A percentile compares a stretch with the other conserved stretches of the same genome.
These are phyloP conservation scores for Bombus difficillimus DNA, from an alignment of 1,140 invertebrate genomes.

Conservation along the genomic window DNA sequence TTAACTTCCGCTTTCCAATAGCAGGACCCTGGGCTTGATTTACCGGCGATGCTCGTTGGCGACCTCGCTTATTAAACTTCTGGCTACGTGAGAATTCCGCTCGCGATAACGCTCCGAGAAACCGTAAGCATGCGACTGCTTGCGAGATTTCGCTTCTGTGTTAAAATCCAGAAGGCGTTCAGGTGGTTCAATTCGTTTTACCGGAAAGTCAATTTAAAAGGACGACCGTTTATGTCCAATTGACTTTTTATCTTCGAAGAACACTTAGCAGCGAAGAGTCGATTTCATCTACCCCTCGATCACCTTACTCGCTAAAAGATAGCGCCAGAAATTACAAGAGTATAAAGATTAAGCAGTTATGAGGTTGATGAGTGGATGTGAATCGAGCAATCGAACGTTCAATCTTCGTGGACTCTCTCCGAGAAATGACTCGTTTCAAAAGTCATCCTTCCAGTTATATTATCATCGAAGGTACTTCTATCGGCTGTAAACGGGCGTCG, in stretches of 20 bases:
- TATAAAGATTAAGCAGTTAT: neutral
- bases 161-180: neutral
- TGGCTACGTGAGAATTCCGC: constrained; percentile 34
- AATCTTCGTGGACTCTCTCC: neutral
- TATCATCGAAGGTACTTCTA: constrained; percentile 4
- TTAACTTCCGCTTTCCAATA: constrained; percentile 64
- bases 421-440: constrained; percentile 4
- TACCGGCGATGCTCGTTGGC: constrained; percentile 26
- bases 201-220: neutral
- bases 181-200: neutral
- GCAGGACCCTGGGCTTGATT: constrained; percentile 20
- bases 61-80: constrained; percentile 50
- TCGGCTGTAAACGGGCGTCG: neutral
- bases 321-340: neutral
- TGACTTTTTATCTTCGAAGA: neutral
- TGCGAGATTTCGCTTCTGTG: neutral
- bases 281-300: neutral
- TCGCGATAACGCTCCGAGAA: constrained; percentile 24
- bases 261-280: neutral
- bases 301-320: neutral
- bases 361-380: neutral
- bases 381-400: neutral
- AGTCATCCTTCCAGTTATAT: constrained; percentile 13
- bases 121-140: neutral
- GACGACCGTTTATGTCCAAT: neutral